Percentiles rank a stretch among this genome's conserved stretches.
Conservation (phyloP, 2,888 invertebrate species). For the Parnassius glacialis region DNA sequence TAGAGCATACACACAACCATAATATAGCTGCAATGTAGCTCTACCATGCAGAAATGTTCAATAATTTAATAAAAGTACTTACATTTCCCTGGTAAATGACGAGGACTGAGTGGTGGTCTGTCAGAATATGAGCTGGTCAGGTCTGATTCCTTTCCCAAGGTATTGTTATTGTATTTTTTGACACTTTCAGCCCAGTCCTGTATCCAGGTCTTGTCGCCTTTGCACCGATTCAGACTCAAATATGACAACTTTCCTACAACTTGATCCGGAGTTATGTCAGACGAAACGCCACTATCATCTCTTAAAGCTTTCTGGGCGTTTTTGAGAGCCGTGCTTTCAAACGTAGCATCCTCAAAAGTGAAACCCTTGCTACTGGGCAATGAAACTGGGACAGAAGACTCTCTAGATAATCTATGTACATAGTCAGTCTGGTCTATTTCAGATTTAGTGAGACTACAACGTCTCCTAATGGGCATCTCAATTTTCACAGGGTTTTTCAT, state of each 20-base stretch:
- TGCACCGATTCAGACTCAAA: constrained; percentile 72
- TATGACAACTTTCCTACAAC: constrained; percentile 69
- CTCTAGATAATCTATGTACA: constrained; percentile 68
- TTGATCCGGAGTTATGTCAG: constrained; percentile 57
- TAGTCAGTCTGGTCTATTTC: constrained; percentile 85
- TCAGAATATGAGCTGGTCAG: constrained; percentile 47
- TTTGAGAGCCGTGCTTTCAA: constrained; percentile 66
- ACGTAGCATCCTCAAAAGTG: constrained; percentile 52
- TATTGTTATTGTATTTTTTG: constrained; percentile 72
- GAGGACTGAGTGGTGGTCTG: constrained; percentile 66
- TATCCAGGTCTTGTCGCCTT: constrained; percentile 81
- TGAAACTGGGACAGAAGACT: constrained; percentile 69
- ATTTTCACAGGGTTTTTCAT: constrained; percentile 64
- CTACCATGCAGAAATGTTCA: background rate
- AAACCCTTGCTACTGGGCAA: constrained; percentile 55
- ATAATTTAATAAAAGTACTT: constrained; percentile 38
- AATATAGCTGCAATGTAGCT: no score
- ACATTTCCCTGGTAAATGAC: constrained; percentile 63
- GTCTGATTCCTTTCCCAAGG: constrained; percentile 47
- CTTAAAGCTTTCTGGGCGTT: constrained; percentile 62
- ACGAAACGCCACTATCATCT: constrained; percentile 50
- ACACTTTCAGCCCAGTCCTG: constrained; percentile 85
- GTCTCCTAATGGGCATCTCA: constrained; percentile 56
- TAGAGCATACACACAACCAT: no score
- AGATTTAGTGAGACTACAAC: constrained; percentile 84